Evolutionary conservation across 2,113 vertebrate genomes (phyloP).

Genomic region (Xiphorhynchus elegans): DNA sequence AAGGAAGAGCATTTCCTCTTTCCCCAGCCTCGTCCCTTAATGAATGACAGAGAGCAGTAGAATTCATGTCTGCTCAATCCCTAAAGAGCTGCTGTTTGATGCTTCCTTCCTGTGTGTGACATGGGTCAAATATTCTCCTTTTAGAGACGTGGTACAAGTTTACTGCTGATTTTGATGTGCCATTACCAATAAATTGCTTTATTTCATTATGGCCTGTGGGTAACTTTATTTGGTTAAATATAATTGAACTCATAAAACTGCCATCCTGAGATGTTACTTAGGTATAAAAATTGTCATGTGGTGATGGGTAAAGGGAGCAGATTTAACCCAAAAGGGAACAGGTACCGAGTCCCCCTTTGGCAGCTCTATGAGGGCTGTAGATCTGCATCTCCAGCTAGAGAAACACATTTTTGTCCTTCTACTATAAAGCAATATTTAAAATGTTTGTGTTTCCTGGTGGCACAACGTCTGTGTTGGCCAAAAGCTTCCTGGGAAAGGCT

Average conservation of each 20-base stretch:
- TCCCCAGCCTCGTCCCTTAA: neutral
- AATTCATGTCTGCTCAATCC: neutral
- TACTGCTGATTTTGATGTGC: neutral
- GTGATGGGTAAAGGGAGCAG: neutral
- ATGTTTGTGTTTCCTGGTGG: neutral
- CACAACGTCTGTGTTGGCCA: neutral
- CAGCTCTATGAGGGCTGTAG: neutral
- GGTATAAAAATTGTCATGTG: accelerated
- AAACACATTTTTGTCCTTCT: neutral
- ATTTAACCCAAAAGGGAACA: neutral
- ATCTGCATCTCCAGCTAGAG: neutral
- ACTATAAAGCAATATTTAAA: neutral
- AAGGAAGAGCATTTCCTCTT: neutral
- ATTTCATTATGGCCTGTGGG: neutral
- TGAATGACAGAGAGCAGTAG: neutral
- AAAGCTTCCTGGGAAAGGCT: neutral
- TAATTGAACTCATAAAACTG: neutral
- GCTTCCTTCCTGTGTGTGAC: neutral
- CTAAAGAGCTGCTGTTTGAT: neutral
- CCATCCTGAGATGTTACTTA: neutral
- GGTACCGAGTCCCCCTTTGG: accelerated
- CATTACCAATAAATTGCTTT: slow-evolving; percentile 66
- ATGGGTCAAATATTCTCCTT: neutral
- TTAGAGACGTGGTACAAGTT: neutral
- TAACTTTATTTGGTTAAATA: neutral